A percentile compares a stretch with the other conserved stretches of the same genome.
phyloP scores from a whole-genome alignment of 2,113 vertebrate genomes.

The Heptranchias perlo region DNA sequence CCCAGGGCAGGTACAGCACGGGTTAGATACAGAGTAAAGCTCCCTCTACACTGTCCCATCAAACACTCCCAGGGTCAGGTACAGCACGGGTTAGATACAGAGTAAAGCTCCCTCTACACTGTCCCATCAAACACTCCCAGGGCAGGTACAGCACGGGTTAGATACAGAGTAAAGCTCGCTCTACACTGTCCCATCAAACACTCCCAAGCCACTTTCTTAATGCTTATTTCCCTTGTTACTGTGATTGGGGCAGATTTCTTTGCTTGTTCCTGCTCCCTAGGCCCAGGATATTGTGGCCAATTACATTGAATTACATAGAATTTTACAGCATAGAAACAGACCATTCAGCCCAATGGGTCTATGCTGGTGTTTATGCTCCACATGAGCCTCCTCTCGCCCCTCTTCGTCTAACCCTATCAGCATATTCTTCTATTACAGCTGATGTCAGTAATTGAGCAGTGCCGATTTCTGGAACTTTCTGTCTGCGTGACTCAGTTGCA shows the following conservation, averaged over 20 bases:
- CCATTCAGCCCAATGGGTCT: not conserved
- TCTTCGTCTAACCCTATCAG: not conserved
- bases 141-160: not conserved
- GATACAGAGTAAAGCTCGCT: not conserved
- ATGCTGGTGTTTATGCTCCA: not conserved
- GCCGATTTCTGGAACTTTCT: not conserved
- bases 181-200: not conserved
- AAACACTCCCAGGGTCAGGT: slow-evolving; percentile 6
- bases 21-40: not conserved
- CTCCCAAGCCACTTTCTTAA: not conserved
- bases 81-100: not conserved
- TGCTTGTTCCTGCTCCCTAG: not conserved
- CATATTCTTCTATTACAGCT: not conserved
- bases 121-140: not conserved
- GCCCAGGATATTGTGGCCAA: not conserved
- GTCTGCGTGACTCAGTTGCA: not conserved
- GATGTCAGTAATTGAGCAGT: not conserved
- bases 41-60: slow-evolving; percentile 13
- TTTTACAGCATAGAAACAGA: too few species aligned
- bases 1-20: not conserved
- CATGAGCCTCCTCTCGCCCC: not conserved
- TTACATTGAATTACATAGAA: too few species aligned
- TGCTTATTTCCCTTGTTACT: not conserved
- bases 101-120: not conserved
- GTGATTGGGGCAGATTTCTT: not conserved